Conservation (phyloP, 1,140 invertebrate genomes). For the Bacillus rossius region DNA sequence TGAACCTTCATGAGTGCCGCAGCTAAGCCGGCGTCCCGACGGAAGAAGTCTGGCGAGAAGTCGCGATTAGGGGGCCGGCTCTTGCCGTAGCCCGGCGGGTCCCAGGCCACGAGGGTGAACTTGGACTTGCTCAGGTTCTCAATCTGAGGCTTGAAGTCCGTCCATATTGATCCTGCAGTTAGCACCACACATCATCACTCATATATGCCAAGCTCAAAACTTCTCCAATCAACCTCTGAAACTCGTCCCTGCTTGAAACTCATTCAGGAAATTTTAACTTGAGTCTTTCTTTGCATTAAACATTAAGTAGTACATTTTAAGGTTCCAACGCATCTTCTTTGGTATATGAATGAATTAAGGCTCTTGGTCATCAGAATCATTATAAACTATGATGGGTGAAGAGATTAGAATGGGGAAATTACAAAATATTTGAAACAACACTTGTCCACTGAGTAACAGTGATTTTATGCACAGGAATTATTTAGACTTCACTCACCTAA, state of each 20-base stretch:
- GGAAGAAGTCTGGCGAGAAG: constrained; percentile 64
- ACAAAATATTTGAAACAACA: no score
- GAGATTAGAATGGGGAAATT: no score
- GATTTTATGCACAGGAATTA: no score
- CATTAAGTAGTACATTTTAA: neutral
- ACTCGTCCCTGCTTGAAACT: neutral
- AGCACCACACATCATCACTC: neutral
- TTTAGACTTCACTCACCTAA: constrained; percentile 45
- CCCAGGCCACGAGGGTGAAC: constrained; percentile 76
- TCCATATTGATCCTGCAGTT: constrained; percentile 58
- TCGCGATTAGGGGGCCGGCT: constrained; percentile 70
- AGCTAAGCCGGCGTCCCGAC: constrained; percentile 67
- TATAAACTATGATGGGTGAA: no score
- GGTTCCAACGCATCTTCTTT: no score
- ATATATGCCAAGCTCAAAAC: no score
- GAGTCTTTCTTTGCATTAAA: neutral
- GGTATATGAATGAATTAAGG: no score
- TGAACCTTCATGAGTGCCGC: constrained; percentile 69
- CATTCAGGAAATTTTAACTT: neutral
- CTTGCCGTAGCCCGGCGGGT: constrained; percentile 83
- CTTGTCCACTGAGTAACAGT: no score
- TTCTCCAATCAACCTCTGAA: neutral
- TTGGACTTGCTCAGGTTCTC: constrained; percentile 58
- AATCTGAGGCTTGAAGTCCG: constrained; percentile 76
- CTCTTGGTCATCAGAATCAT: no score